Percentiles rank a stretch among this genome's conserved stretches.
Evolutionary conservation across 2,888 invertebrate species (phyloP).

Genomic region (Margaritifera margaritifera): DNA sequence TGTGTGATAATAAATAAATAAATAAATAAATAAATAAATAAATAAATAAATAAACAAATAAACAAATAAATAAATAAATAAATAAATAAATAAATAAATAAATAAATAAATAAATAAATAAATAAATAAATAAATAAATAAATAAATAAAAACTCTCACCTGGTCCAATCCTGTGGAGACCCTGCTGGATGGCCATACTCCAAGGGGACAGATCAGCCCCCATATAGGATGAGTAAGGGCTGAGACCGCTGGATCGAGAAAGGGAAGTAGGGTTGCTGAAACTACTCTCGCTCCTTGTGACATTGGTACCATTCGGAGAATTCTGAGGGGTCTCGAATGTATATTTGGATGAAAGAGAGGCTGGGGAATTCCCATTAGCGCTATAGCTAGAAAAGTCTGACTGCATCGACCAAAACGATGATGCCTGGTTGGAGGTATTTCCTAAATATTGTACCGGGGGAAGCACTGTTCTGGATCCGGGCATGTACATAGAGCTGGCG

Average conservation of each 20-base stretch:
- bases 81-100: no score
- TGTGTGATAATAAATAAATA: no score
- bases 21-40: no score
- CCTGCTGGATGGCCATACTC: constrained; percentile 44
- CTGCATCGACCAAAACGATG: constrained; percentile 41
- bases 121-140: neutral
- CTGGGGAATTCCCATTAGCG: constrained; percentile 12
- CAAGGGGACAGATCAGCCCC: constrained; percentile 37
- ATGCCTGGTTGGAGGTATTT: constrained; percentile 29
- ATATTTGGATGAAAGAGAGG: constrained; percentile 30
- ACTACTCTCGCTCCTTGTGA: constrained; percentile 19
- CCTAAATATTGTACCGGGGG: constrained; percentile 40
- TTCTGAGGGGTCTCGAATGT: constrained; percentile 31
- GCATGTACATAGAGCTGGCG: constrained; percentile 37
- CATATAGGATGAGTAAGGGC: constrained; percentile 40
- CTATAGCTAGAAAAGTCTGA: constrained; percentile 31
- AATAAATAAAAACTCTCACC: constrained; percentile 16
- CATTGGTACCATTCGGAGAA: constrained; percentile 18
- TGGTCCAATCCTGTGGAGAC: constrained; percentile 38
- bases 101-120: no score
- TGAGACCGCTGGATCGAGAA: constrained; percentile 23
- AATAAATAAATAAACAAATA: no score
- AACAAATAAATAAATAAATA: no score
- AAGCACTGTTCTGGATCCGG: constrained; percentile 35
- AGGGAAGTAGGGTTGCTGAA: constrained; percentile 21